A percentile compares a stretch with the other conserved stretches of the same genome.
phyloP scores from a whole-genome alignment of 2,888 invertebrate species.

The Capitulum mitella region DNA sequence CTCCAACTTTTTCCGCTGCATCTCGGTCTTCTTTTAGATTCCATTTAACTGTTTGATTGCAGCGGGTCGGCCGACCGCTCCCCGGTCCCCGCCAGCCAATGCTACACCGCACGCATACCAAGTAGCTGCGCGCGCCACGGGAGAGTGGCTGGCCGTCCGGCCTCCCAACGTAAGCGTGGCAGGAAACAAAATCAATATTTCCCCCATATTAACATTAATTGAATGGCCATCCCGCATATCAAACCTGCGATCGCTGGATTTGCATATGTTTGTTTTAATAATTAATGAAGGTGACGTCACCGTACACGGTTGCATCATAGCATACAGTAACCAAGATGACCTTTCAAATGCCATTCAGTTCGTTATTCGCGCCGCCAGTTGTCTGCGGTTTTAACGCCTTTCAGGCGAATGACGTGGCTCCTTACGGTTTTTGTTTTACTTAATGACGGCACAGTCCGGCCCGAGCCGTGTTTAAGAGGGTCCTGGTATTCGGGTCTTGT shows the following conservation, averaged over 20 bases:
- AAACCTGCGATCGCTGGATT: neutral
- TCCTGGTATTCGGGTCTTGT: neutral
- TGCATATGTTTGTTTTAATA: conserved; percentile 24
- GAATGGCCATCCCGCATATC: neutral
- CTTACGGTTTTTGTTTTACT: conserved; percentile 6
- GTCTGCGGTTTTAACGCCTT: conserved; percentile 20
- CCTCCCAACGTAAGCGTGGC: no score
- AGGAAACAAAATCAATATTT: neutral
- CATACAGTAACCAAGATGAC: neutral
- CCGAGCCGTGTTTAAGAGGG: neutral
- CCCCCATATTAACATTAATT: neutral
- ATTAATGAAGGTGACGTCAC: conserved; percentile 8
- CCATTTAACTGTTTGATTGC: conserved; percentile 21
- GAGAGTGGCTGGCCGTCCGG: neutral
- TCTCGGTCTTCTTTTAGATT: conserved; percentile 17
- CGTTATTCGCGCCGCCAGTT: neutral
- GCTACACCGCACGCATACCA: neutral
- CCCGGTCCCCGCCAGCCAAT: neutral
- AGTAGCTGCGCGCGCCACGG: neutral
- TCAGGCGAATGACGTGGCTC: neutral
- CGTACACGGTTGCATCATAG: neutral
- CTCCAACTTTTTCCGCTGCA: neutral
- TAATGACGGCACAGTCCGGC: neutral
- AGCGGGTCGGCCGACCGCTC: neutral
- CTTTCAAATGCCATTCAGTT: neutral